Evolutionary conservation across 2,797 vertebrate genomes (phyloP), one percentile per base, ranked within the genome.

Genomic region (Oryzias dopingdopingensis): DNA sequence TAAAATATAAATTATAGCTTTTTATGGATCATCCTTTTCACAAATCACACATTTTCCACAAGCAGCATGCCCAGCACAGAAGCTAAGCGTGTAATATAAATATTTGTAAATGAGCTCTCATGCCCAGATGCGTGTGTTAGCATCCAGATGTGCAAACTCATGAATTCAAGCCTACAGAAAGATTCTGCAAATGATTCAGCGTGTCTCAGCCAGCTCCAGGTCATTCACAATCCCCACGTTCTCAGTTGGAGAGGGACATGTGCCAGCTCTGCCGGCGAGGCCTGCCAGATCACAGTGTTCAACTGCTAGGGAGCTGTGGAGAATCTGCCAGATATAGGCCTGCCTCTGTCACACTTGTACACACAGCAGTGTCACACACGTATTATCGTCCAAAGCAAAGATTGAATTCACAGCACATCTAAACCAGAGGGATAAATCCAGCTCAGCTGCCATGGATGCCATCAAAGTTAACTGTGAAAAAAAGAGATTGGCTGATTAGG

Each of bases 281-380:
- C 70, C 67, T 85, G 86, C 88, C 88, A 89, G 84, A 85, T 86
- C 82, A 50, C 82, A 79, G 79, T 79, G 79, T 86, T 83, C 81
- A 62, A 81, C 80, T 88, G 78, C 81, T 81, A 58, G 81, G 40
- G 77, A 83, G 75, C 76, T 58, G 74, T n/a, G 52, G 65, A 86
- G 77, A 73, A 83, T 84, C 72, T 87, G 87, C 83, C 85, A 87
- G 76, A 82, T 82, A 83, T 76, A 80, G 68, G 71, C 62, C 67
- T 45, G 41, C 79, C 65, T 64, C 77, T 75, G 77, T 81, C 63
- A 55, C 76, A 72, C 68, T 65, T 50, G 29, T 68, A 65, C 62
- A 64, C 56, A 52, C 76, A 79, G 62, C 56, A 20, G 65, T 60
- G 56, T 56, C 67, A 51, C 62, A 59, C 60, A 49, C 56, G 26